Base-by-base conservation (phyloP, 2,888 invertebrate species). In the Stegana nigrithorax region DNA sequence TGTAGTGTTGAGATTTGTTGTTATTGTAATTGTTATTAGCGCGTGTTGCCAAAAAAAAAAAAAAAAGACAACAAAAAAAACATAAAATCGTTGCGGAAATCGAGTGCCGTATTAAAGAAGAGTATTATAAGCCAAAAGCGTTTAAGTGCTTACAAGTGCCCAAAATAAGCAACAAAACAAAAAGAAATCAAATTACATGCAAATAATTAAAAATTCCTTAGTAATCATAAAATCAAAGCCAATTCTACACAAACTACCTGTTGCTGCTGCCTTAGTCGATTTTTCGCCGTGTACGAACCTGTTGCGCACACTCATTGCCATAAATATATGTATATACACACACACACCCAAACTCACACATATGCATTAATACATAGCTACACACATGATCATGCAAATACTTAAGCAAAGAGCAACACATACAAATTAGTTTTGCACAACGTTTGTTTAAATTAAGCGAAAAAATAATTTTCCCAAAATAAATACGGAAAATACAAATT, bases 221-320 rank as follows among this genome's bases (percentile, higher is more conserved):
- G n/a, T n/a, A n/a, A n/a, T n/a, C n/a, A n/a, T n/a, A n/a, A n/a
- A n/a, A n/a, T n/a, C n/a, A n/a, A n/a, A n/a, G 50, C 44, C 39
- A 55, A 19, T 50, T 56, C 60, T 39, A 47, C 29, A 32, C n/a
- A 63, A 51, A 64, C n/a, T 65, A 68, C 66, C 62, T 58, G 67
- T 50, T 25, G 19, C 27, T 25, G 50, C 29, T 19, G 17, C 17
- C 8, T 27, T 21, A 7, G 36, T 32, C 32, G 17, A 12, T 23
- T 45, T 45, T 23, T 45, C 7, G n/a, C n/a, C n/a, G n/a, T n/a
- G n/a, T n/a, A 59, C 60, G 62, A 62, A 64, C 63, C 63, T 66
- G 62, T 64, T 67, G 65, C 64, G 59, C 65, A 62, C 62, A 32
- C 47, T 25, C 21, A 53, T 44, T n/a, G n/a, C n/a, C n/a, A n/a